Conservation (phyloP, 2,888 invertebrate species). For the Leptinotarsa juncta region DNA sequence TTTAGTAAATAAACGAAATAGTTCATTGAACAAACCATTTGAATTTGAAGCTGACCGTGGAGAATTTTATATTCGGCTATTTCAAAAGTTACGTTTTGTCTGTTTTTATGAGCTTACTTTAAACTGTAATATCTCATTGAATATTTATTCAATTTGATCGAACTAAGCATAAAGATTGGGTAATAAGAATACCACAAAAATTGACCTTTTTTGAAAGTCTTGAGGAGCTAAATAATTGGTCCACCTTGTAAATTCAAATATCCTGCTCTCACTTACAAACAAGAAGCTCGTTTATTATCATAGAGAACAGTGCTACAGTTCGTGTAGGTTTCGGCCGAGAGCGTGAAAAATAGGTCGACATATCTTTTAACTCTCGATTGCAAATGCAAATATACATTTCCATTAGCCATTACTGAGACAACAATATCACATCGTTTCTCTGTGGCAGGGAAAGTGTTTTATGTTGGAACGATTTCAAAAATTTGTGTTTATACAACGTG, state of each 20-base stretch:
- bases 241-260: background rate
- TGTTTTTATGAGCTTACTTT: too few species aligned
- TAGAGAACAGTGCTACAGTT: background rate
- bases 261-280: conserved; percentile 3
- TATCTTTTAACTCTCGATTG: conserved; percentile 21
- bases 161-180: too few species aligned
- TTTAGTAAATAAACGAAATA: too few species aligned
- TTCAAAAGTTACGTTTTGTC: too few species aligned
- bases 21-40: too few species aligned
- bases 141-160: too few species aligned
- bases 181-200: too few species aligned
- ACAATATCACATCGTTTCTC: conserved; percentile 14
- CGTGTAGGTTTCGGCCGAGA: conserved; percentile 1
- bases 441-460: conserved; percentile 18
- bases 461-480: conserved; percentile 11
- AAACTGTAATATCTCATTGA: too few species aligned
- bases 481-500: conserved; percentile 1
- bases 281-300: background rate
- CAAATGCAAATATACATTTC: conserved; percentile 38
- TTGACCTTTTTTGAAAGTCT: too few species aligned
- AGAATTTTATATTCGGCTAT: too few species aligned
- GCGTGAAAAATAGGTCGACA: conserved; percentile 24
- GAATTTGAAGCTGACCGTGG: too few species aligned
- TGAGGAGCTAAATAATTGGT: too few species aligned
- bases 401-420: conserved; percentile 14